Evolutionary conservation across 2,888 invertebrate genomes (phyloP), one percentile per base, ranked within the genome.

Genomic region (Acrobasis suavella): DNA sequence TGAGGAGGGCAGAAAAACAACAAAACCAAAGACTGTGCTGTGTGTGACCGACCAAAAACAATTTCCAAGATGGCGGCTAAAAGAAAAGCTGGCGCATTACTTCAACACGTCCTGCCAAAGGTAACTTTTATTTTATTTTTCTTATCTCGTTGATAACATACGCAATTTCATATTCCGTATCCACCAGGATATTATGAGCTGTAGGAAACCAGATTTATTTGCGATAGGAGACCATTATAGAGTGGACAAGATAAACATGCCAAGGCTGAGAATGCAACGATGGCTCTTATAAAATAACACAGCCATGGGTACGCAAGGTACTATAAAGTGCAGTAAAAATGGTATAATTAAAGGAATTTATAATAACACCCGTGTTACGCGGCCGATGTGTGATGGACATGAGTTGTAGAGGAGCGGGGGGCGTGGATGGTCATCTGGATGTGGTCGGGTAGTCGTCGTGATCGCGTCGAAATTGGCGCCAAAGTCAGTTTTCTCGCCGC

Each of bases 71-170:
- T 95, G 95, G 95, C 95, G 73, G 95, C 95, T 73, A 95, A 95
- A 91, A 94, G 95, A 87, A 95, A 95, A 93, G 94, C 95, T 82
- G 95, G 95, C 76, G 95, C 95, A 76, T 93, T 95, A 80, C 95
- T 95, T 77, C 95, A 95, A 91, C 95, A 95, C 88, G 93, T 93
- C 75, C 84, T 93, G 78, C 92, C 93, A 83, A 93, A 93, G 93
- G 93, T 93, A 91, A 88, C 58, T 69, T 73, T 73, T 74, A 64
- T 78, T 74, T 79, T 77, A 76, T 77, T 78, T 77, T 78, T 72
- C 70, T 69, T 75, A 75, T 76, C 76, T 71, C 67, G 71, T 73
- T 76, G 74, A 77, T 80, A 73, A 68, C 72, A 76, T 78, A 70
- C 56, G 64, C 67, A 38, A 60, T 50, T 50, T 50, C 60, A 62